Evolutionary conservation across 1,140 invertebrate species (phyloP), one percentile per base, ranked within the genome.

Genomic region (Magallana angulata): DNA sequence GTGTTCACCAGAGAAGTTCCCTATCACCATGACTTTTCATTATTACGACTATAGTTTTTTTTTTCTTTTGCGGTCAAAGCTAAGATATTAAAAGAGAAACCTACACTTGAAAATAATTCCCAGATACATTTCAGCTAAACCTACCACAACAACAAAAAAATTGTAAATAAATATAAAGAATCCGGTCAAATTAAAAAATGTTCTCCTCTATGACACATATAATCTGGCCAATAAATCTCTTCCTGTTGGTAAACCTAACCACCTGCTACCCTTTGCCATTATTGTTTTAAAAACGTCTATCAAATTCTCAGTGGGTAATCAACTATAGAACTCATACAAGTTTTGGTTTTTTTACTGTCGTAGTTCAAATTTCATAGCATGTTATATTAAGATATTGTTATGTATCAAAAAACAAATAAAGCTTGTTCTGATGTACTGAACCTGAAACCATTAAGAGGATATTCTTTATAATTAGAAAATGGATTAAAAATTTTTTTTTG

Each of bases 11-110:
- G 68, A 30, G 68, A 76, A 30, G 24, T 36, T 76, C 68, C 24
- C 68, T 76, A 30, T 76, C 68, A 76, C 68, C 18, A 76, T 76
- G 68, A 76, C 68, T 76, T 76, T 76, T 76, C 68, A 76, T 76
- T 76, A 76, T 76, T 24, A 30, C 68, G 5, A 76, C 68, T 30
- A 9, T 18, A 30, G 11, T 4, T 30, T 30, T 30, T 76, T 76
- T 30, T 4, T 30, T 30, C 8, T 76, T 30, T 76, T 12, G 68
- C 36, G 68, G 24, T 76, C 18, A 76, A 30, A 12, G 30, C 68
- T 4, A 30, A 30, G 24, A 76, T 76, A 8, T 30, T 30, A 76
- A 30, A 24, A 24, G 24, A 76, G 12, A 76, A 24, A 76, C 68
- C 12, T 24, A 24, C 3, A 30, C 24, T 76, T 76, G 68, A 36